Evolutionary conservation across 2,888 invertebrate genomes (phyloP).

Genomic region (Steromphala cineraria): DNA sequence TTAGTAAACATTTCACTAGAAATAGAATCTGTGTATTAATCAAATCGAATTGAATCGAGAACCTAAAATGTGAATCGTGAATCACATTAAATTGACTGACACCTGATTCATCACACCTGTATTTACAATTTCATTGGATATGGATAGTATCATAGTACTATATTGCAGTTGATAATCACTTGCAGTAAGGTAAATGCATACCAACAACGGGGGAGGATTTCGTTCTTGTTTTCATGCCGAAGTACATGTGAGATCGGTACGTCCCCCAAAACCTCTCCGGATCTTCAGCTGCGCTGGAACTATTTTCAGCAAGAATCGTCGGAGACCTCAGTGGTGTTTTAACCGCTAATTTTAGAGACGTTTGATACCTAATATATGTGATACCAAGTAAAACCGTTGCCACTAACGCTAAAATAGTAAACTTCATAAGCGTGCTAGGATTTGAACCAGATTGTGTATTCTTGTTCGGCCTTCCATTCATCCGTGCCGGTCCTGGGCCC

Average conservation of each 20-base stretch:
- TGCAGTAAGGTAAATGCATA: no score
- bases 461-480: background rate
- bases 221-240: slow-evolving; percentile 87
- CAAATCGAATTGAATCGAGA: no score
- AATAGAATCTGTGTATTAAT: no score
- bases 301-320: slow-evolving; percentile 56
- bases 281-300: slow-evolving; percentile 49
- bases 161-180: no score
- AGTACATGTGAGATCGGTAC: slow-evolving; percentile 79
- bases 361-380: slow-evolving; percentile 50
- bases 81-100: no score
- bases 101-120: no score
- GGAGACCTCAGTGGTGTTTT: slow-evolving; percentile 60
- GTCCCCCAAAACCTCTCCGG: slow-evolving; percentile 86
- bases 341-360: slow-evolving; percentile 53
- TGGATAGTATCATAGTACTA: no score
- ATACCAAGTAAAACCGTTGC: slow-evolving; percentile 27
- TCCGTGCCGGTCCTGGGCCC: background rate
- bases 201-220: slow-evolving; percentile 93
- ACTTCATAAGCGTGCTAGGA: slow-evolving; percentile 26
- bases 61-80: no score
- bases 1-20: no score
- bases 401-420: slow-evolving; percentile 28
- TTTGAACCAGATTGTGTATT: slow-evolving; percentile 24
- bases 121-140: no score